Base-by-base conservation (phyloP, 2,797 vertebrate species). In the Danionella dracula region DNA sequence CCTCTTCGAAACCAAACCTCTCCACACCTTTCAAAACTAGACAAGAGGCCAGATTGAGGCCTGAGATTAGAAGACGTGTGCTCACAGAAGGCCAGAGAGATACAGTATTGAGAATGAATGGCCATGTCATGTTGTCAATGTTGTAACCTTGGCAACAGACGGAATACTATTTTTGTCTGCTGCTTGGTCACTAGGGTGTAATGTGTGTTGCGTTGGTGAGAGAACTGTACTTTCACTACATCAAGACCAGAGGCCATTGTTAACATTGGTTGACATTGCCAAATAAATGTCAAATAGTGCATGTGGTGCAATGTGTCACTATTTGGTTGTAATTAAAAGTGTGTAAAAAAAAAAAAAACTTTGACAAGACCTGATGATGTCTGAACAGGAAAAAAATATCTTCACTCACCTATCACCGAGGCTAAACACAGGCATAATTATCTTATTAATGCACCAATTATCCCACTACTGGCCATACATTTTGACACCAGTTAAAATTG, bases 111-210 rank as follows among this genome's bases (percentile, higher is more conserved):
- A 87, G 86, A 89, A 90, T 88, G 87, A 90, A 89, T 89, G 87
- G 86, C 83, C 82, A 82, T 87, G 85, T 90, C 90, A 89, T 90
- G 88, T 89, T 91, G 89, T 90, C 88, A 90, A 89, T 89, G 86
- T 83, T 83, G 90, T 91, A 90, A 91, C 90, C 90, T 91, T 91
- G 90, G 90, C 86, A 91, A 91, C 90, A 90, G 87, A 89, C 84
- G 77, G 82, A 85, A 85, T 81, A 85, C 86, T 90, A 90, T 90
- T 90, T 90, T 86, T 76, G 87, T 89, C 77, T 78, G 74, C 77
- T 74, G 71, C 75, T 74, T 72, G 82, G 82, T 86, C 87, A 86
- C 83, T 70, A 19, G 73, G 74, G 66, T 71, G 59, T 58, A 50
- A 77, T 79, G 45, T 69, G 80, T 56, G 77, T 79, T 78, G 64